Evolutionary conservation across 2,113 vertebrate species (phyloP).

Genomic region (Pongo abelii): DNA sequence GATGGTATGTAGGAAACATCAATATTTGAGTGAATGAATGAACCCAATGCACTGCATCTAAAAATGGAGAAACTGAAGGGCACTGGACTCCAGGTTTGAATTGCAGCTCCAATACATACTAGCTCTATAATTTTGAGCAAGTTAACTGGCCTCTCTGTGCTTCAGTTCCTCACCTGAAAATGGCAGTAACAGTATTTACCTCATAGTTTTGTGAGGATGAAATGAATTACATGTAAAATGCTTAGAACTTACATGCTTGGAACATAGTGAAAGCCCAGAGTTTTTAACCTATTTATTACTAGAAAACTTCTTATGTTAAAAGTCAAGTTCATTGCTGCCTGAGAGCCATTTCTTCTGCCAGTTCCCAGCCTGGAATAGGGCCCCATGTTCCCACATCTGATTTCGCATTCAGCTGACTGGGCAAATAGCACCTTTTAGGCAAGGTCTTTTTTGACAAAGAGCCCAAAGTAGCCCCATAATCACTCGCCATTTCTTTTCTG

Average conservation of each 20-base stretch:
- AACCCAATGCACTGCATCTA: background rate
- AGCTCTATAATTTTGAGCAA: background rate
- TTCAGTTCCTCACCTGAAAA: background rate
- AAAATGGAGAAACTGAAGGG: background rate
- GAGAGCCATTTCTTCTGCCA: background rate
- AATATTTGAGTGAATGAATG: background rate
- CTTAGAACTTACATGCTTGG: background rate
- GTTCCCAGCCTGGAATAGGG: background rate
- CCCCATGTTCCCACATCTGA: background rate
- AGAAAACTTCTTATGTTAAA: background rate
- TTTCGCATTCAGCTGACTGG: background rate
- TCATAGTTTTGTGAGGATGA: background rate
- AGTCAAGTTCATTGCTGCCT: constrained; percentile 1
- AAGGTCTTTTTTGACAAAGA: background rate
- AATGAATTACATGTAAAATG: background rate
- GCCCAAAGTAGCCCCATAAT: background rate
- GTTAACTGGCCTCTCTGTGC: background rate
- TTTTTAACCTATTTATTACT: background rate
- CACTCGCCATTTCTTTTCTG: background rate
- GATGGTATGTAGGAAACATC: background rate
- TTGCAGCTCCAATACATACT: background rate
- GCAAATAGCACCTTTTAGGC: background rate
- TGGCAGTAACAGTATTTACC: background rate
- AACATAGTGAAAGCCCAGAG: background rate
- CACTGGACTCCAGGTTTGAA: background rate